A percentile compares a stretch with the other conserved stretches of the same genome.
phyloP scores from a whole-genome alignment of 2,113 vertebrate species.

The Pagrus major region DNA sequence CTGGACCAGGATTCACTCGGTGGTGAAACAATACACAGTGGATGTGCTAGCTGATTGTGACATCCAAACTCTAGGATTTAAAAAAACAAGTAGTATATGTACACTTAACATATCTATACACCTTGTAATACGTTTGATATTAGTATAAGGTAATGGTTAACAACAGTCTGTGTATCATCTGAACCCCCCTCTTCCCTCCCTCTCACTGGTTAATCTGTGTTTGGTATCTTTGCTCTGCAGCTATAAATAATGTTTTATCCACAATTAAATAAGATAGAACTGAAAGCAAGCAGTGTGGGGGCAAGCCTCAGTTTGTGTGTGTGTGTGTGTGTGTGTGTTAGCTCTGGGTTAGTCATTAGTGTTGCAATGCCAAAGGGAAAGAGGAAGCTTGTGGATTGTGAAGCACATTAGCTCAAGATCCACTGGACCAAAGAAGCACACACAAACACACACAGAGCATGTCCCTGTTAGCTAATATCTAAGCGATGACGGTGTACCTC shows the following conservation, averaged over 20 bases:
- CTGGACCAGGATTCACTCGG: background rate
- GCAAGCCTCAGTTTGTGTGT: constrained; percentile 24
- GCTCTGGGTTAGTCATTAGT: constrained; percentile 67
- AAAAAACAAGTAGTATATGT: background rate
- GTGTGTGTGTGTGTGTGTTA: constrained; percentile 19
- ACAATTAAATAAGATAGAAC: constrained; percentile 36
- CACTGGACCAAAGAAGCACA: constrained; percentile 40
- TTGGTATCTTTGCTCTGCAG: constrained; percentile 33
- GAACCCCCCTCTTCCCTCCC: background rate
- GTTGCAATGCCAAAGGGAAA: constrained; percentile 45
- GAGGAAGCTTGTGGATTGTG: constrained; percentile 57
- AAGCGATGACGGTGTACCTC: constrained; percentile 40
- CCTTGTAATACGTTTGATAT: background rate
- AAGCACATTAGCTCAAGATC: constrained; percentile 68
- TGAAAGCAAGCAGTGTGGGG: constrained; percentile 28
- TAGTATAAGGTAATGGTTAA: background rate
- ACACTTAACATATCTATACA: background rate
- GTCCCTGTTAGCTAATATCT: constrained; percentile 53
- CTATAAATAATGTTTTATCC: constrained; percentile 50
- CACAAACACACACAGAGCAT: constrained; percentile 3
- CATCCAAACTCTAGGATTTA: background rate
- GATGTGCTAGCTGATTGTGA: background rate
- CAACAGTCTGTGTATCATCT: background rate
- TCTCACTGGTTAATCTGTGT: constrained; percentile 20
- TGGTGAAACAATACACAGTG: background rate